Conservation (phyloP, 2,888 invertebrate species). For the Andrena bucephala region DNA sequence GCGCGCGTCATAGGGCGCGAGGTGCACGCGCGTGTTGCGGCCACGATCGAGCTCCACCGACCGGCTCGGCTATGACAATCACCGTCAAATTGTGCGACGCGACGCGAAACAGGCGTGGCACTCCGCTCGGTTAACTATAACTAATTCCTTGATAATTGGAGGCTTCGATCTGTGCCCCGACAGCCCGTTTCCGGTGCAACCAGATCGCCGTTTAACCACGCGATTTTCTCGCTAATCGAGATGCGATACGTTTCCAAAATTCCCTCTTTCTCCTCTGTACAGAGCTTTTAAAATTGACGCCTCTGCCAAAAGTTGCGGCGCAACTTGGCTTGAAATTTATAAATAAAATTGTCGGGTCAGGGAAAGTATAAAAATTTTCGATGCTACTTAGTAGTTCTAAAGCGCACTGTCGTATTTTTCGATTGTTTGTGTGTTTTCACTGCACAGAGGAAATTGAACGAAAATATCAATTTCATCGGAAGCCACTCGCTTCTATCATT, state of each 20-base stretch:
- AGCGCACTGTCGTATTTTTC: background rate
- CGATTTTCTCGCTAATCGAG: background rate
- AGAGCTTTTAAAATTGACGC: too few species aligned
- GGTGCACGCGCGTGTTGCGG: constrained; percentile 41
- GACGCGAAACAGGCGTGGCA: constrained; percentile 67
- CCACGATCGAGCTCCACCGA: constrained; percentile 32
- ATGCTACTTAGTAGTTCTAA: background rate
- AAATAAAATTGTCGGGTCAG: too few species aligned
- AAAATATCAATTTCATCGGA: constrained; percentile 50
- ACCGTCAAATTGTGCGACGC: constrained; percentile 55
- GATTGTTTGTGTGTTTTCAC: constrained; percentile 22
- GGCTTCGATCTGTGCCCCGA: constrained; percentile 29
- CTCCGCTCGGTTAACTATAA: constrained; percentile 51
- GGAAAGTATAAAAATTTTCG: background rate
- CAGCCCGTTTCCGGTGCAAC: constrained; percentile 13
- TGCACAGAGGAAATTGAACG: constrained; percentile 22
- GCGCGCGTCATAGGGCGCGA: constrained; percentile 13
- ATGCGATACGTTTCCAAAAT: background rate
- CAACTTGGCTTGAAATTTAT: too few species aligned
- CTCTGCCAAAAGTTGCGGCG: too few species aligned
- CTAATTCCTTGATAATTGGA: constrained; percentile 70
- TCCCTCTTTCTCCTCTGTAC: background rate
- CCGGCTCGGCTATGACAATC: constrained; percentile 62
- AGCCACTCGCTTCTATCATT: constrained; percentile 35
- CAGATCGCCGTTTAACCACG: background rate